These are phyloP conservation scores for Sphaeramia orbicularis DNA, from an alignment of 2,797 vertebrate genomes.

Conservation along the genomic window DNA sequence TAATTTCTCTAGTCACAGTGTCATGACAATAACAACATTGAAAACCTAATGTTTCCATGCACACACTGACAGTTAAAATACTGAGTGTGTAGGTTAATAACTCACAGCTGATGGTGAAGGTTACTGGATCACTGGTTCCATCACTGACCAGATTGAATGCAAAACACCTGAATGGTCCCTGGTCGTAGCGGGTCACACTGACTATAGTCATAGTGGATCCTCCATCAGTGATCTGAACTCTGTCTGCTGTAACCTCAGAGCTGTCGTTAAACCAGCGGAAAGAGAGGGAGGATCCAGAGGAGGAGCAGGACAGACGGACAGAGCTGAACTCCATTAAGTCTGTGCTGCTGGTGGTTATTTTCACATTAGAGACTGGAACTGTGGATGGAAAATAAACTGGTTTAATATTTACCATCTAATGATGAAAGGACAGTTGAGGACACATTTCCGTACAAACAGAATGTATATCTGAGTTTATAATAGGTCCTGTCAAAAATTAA, in stretches of 20 bases:
- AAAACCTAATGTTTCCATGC: too few species aligned
- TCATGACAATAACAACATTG: too few species aligned
- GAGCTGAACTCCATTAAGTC: constrained; percentile 67
- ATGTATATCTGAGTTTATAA: too few species aligned
- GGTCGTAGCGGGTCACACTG: constrained; percentile 57
- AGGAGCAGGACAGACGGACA: constrained; percentile 37
- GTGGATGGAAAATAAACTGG: too few species aligned
- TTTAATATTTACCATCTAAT: too few species aligned
- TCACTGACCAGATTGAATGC: constrained; percentile 54
- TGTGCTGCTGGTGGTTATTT: constrained; percentile 10
- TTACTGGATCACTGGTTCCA: constrained; percentile 22
- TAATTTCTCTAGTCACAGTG: too few species aligned
- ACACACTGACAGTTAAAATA: too few species aligned
- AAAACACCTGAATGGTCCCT: constrained; percentile 62
- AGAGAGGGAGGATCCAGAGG: constrained; percentile 13
- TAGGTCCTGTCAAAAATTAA: too few species aligned
- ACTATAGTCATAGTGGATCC: constrained; percentile 47
- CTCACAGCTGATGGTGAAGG: constrained; percentile 71
- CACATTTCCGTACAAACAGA: too few species aligned
- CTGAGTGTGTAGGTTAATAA: constrained; percentile 11
- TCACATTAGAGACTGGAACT: constrained; percentile 26
- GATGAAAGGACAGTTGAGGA: too few species aligned
- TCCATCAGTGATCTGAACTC: constrained; percentile 46
- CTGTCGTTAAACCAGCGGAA: constrained; percentile 74
- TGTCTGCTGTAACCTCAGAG: constrained; percentile 54